These are phyloP conservation scores for Perodicticus potto DNA, from an alignment of 2,797 vertebrate species.

Conservation along the genomic window DNA sequence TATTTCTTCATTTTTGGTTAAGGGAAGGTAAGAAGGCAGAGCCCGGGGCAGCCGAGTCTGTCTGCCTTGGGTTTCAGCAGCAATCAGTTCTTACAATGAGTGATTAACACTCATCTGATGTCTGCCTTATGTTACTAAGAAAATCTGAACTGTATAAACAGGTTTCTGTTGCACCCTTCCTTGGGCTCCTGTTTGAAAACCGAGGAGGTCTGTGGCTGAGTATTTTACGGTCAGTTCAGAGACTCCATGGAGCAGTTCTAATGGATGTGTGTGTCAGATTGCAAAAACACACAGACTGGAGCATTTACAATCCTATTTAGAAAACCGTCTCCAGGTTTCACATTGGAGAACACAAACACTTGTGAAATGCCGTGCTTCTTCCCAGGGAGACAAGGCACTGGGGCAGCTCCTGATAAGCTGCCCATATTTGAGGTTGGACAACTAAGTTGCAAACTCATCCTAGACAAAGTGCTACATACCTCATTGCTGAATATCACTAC, in stretches of 20 bases:
- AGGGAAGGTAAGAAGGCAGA: slow-evolving; percentile 3
- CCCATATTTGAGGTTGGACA: not conserved
- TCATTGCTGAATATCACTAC: too few species aligned
- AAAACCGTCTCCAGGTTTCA: slow-evolving; percentile 65
- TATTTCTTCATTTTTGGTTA: not conserved
- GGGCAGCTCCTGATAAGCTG: not conserved
- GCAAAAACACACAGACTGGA: slow-evolving; percentile 29
- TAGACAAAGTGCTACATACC: too few species aligned
- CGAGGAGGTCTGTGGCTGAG: slow-evolving; percentile 50
- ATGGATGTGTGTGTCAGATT: slow-evolving; percentile 63
- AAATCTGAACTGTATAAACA: slow-evolving; percentile 59
- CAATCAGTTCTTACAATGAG: not conserved
- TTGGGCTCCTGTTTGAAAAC: slow-evolving; percentile 62
- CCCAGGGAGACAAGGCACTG: not conserved
- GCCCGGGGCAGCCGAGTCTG: not conserved
- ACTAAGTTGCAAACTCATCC: too few species aligned
- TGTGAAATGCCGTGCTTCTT: not conserved
- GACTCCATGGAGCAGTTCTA: not conserved
- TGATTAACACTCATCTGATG: not conserved
- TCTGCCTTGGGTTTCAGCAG: not conserved
- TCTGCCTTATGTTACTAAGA: slow-evolving; percentile 16
- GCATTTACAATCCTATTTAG: slow-evolving; percentile 38
- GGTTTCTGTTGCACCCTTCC: slow-evolving; percentile 65
- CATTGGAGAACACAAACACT: slow-evolving; percentile 70
- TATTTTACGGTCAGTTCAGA: slow-evolving; percentile 12